Conservation (phyloP, 2,797 vertebrate genomes). For the Sebastes hubbsi region DNA sequence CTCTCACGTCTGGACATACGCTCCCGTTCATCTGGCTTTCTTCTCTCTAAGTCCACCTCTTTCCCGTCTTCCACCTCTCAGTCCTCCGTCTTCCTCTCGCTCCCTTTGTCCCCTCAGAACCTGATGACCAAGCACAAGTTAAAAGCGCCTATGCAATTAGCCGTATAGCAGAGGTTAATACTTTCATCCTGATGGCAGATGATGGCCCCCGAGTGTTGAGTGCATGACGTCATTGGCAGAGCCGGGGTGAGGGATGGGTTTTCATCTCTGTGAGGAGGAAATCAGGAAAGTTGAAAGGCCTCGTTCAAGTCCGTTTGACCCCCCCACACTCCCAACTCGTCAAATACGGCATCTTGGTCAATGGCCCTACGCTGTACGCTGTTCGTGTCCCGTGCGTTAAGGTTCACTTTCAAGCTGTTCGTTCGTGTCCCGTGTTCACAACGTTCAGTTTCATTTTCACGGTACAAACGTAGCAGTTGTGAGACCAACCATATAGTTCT, state of each 20-base stretch:
- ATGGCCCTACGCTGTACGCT: not conserved
- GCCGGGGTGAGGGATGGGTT: not conserved
- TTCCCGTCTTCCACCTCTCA: not conserved
- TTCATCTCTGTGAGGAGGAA: slow-evolving; percentile 14
- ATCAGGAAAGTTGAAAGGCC: slow-evolving; percentile 12
- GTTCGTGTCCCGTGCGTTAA: too few species aligned
- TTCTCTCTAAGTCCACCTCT: not conserved
- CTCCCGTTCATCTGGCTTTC: slow-evolving; percentile 13
- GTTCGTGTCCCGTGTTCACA: too few species aligned
- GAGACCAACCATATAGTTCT: too few species aligned
- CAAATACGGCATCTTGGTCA: not conserved
- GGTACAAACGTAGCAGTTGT: too few species aligned
- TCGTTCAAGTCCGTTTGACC: not conserved
- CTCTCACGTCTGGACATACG: slow-evolving; percentile 30
- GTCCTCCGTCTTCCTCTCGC: not conserved
- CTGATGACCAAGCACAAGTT: slow-evolving; percentile 56
- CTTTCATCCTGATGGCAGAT: slow-evolving; percentile 36
- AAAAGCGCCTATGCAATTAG: slow-evolving; percentile 57
- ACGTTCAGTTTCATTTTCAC: too few species aligned
- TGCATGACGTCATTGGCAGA: slow-evolving; percentile 12
- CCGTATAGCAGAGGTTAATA: slow-evolving; percentile 58
- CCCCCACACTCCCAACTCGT: not conserved
- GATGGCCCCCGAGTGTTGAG: slow-evolving; percentile 12
- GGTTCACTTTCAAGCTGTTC: too few species aligned
- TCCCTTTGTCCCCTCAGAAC: slow-evolving; percentile 27